Base-by-base conservation (phyloP, 2,113 vertebrate species). In the Chlorodrepanis virens region DNA sequence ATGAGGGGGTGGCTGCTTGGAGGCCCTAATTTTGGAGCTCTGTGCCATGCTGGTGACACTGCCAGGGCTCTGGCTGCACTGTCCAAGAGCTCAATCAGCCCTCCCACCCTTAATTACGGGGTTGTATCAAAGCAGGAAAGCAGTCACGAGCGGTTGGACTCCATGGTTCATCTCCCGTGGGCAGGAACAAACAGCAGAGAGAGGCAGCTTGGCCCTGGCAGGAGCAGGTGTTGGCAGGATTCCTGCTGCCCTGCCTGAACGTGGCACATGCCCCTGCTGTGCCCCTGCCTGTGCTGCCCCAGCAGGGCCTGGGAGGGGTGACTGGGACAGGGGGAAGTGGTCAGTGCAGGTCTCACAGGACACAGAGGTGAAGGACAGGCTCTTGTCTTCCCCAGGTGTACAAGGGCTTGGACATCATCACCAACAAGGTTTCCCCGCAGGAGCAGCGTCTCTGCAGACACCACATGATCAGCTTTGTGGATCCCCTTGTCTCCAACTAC, bases 381-480 rank as follows among this genome's bases (percentile, higher is more conserved):
- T 83, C 47, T 88, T 76, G 83, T 78, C 71, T 87, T 76, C 77
- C 53, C 20, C 96, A 99, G 99, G 99, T 99, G 65, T 99, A 99
- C 94, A 97, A 98, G 72, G 99, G 99, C 39, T 97, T 99, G 76
- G 99, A 99, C 95, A 99, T 99, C 96, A 99, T 99, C 97, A 99
- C 99, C 42, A 99, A 99, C 95, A 99, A 99, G 94, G 99, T 99
- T 83, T 99, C 98, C 17, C 71, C 87, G 0, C 98, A 98, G 95
- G 99, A 99, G 90, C 97, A 98, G 84, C 94, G 87, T 18, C 97
- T 99, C 47, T 99, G 99, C 97, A 98, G 35, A 7, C 99, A 99
- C 97, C 99, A 99, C 97, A 99, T 99, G 99, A 99, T 99, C 98
- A 98, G 99, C 96, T 99, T 99, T 23, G 98, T 99, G 98, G 99